Conservation (phyloP, 1,140 invertebrate species). For the Rhyacophila brunnea region DNA sequence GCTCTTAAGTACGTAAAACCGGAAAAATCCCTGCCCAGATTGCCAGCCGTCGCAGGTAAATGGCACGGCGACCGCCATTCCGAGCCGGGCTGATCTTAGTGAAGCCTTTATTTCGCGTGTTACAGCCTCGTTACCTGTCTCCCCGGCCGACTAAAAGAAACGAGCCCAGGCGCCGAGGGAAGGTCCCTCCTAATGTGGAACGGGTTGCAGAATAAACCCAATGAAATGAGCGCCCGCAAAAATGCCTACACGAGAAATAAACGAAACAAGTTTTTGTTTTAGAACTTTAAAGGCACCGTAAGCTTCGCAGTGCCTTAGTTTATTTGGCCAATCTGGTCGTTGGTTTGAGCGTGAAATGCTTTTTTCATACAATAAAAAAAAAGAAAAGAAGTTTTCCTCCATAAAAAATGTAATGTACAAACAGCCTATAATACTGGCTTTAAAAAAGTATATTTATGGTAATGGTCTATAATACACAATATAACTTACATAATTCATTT, state of each 20-base stretch:
- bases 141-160: constrained; percentile 27
- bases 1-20: constrained; percentile 22
- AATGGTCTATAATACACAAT: too few species aligned
- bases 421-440: too few species aligned
- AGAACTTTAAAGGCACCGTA: neutral
- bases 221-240: constrained; percentile 7
- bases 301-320: too few species aligned
- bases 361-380: too few species aligned
- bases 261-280: constrained; percentile 5
- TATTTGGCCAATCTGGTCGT: too few species aligned
- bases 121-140: constrained; percentile 31
- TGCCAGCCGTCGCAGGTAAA: constrained; percentile 15
- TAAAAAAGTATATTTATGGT: too few species aligned
- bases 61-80: constrained; percentile 8
- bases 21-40: constrained; percentile 28
- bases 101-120: constrained; percentile 32
- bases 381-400: too few species aligned
- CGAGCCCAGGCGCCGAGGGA: constrained; percentile 13
- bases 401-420: too few species aligned
- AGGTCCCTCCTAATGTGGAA: constrained; percentile 14
- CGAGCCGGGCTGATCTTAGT: constrained; percentile 11
- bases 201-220: constrained; percentile 17
- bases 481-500: too few species aligned
- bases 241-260: constrained; percentile 11
- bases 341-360: too few species aligned